Evolutionary conservation across 2,888 invertebrate genomes (phyloP), one percentile per base, ranked within the genome.

Genomic region (Neria commutata): DNA sequence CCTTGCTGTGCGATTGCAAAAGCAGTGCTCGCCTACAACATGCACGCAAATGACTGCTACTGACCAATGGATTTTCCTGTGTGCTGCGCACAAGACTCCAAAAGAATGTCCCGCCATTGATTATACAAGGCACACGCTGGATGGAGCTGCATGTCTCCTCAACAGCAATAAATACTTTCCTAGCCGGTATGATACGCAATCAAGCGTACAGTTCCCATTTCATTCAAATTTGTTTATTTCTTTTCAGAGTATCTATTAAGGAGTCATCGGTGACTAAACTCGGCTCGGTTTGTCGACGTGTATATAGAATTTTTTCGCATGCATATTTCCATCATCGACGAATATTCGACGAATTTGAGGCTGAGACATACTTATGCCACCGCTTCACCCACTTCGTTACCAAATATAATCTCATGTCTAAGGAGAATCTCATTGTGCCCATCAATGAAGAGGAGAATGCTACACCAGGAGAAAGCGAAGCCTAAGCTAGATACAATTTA

Each of bases 131-230:
- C 99, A 99, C 80, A 99, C 99, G 45, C 85, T 99, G 64, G 99
- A 99, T 83, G 98, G 99, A 29, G 99, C 99, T 65, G 98, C 98
- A 65, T 98, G 98, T 84, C 86, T 99, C 72, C 87, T 99, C 64
- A 99, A 99, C 84, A 98, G 96, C 84, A 98, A 98, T 84, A 98
- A 99, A 87, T 99, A 99, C 84, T 99, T 99, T 84, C 99, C 99
- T 64, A 98, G 98, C 91, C 91, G 95, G 94, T 94, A 83, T 74
- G 72, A 40, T 14, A 11, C 37, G n/a, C 37, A 37, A 6, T 14
- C 37, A 37, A 37, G n/a, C n/a, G 1, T 53, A 21, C 1, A 14
- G 24, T 11, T 50, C n/a, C n/a, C n/a, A n/a, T n/a, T n/a, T n/a
- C n/a, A n/a, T n/a, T n/a, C n/a, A n/a, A n/a, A n/a, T 46, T 53